Percentiles rank a stretch among this genome's conserved stretches.
These are phyloP conservation scores for Prionailurus bengalensis DNA, from an alignment of 2,113 vertebrate species.

Conservation along the genomic window DNA sequence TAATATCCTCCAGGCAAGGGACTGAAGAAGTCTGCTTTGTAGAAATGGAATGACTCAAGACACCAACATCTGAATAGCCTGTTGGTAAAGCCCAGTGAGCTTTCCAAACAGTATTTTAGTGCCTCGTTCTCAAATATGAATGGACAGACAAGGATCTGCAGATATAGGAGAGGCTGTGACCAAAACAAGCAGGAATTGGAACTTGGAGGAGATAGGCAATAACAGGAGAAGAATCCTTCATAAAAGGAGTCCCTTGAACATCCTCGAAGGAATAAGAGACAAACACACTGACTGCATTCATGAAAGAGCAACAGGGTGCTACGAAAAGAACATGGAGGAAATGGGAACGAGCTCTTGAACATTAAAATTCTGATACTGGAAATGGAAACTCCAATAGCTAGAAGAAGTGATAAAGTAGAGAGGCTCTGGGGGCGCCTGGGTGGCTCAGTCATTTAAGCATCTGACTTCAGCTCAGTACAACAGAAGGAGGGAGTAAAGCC, in stretches of 20 bases:
- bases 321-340: neutral
- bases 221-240: neutral
- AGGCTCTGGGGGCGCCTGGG: neutral
- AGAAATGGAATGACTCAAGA: conserved; percentile 29
- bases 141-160: neutral
- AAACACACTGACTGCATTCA: neutral
- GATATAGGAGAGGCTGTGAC: neutral
- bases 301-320: neutral
- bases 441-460: too few species aligned
- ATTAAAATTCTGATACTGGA: conserved; percentile 14
- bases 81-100: neutral
- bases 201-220: conserved; percentile 7
- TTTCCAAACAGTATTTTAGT: conserved; percentile 23
- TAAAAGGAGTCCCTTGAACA: neutral
- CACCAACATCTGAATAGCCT: neutral
- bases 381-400: conserved; percentile 9
- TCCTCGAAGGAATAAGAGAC: neutral
- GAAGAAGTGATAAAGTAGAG: neutral
- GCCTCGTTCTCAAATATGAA: conserved; percentile 29
- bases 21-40: neutral
- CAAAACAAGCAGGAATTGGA: neutral
- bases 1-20: neutral
- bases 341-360: neutral
- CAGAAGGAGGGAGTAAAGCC: too few species aligned
- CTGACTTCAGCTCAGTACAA: too few species aligned